Evolutionary conservation across 2,888 invertebrate species (phyloP).

Genomic region (Noctua janthe): DNA sequence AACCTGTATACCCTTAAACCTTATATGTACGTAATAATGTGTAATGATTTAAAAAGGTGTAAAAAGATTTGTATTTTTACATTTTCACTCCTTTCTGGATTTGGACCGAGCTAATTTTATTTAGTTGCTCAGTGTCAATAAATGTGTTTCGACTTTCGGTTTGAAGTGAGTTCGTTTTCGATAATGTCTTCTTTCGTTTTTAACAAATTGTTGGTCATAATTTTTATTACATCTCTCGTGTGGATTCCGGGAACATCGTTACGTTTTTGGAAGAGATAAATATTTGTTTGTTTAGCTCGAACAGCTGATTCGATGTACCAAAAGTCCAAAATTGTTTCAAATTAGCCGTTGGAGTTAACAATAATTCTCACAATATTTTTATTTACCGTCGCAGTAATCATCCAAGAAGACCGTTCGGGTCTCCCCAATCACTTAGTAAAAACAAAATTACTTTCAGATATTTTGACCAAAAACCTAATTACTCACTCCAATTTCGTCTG

Average conservation of each 20-base stretch:
- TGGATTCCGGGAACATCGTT: background rate
- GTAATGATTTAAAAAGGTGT: slow-evolving; percentile 64
- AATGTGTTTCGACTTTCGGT: slow-evolving; percentile 16
- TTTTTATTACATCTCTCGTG: slow-evolving; percentile 27
- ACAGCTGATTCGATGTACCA: slow-evolving; percentile 8
- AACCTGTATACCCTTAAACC: slow-evolving; percentile 65
- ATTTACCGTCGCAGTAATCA: background rate
- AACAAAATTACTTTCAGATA: slow-evolving; percentile 49
- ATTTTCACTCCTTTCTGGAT: slow-evolving; percentile 31
- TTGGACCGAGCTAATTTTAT: slow-evolving; percentile 45
- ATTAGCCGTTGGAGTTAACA: background rate
- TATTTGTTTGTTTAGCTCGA: slow-evolving; percentile 6
- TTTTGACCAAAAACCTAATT: slow-evolving; percentile 68
- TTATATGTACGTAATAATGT: slow-evolving; percentile 67
- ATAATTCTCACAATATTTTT: background rate
- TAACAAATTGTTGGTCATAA: slow-evolving; percentile 26
- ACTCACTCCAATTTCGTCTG: slow-evolving; percentile 68
- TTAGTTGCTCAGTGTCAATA: slow-evolving; percentile 36
- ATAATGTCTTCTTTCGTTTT: slow-evolving; percentile 42
- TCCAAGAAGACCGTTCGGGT: background rate
- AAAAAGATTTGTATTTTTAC: slow-evolving; percentile 55
- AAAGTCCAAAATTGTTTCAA: background rate
- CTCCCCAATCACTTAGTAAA: slow-evolving; percentile 34
- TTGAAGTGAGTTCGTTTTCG: slow-evolving; percentile 36
- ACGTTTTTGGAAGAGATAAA: slow-evolving; percentile 15